Base-by-base conservation (phyloP, 2,888 invertebrate genomes). In the Hermaeophaga mercurialis region DNA sequence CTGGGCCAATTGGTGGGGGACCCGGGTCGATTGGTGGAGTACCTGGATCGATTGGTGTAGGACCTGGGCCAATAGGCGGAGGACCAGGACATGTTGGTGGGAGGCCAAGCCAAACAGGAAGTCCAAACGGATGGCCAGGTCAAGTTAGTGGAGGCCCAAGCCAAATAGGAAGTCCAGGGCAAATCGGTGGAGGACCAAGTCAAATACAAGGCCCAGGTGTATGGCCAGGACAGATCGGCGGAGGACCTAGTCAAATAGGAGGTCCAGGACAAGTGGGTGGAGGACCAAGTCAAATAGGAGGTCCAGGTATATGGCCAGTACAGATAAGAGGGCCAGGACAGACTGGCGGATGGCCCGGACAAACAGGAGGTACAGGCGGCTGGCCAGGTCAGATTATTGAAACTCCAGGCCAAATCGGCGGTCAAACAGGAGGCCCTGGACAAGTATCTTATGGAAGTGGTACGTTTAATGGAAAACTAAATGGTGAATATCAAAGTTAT, bases 401-500 rank as follows among this genome's bases (percentile, higher is more conserved):
- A 33, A 34, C 34, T 14, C 18, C 39, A n/a, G 49, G 34, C 8
- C 44, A 49, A 49, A 28, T 41, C 2, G 48, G 48, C 9, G 41
- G 18, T 34, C 46, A 46, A 38, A 5, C 18, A 18, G 52, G 26
- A n/a, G 34, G 15, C 17, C 43, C 38, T 38, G 50, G n/a, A 12
- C 45, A 41, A 17, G 1, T 8, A 0, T 26, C 46, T 1, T 17
- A 26, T 7, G 15, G 41, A 2, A 44, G 4, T 9, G 69, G 70
- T 8, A 58, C 56, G 31, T 69, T 71, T 61, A 60, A 59, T 34
- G 71, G 71, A 39, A 58, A 70, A 50, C 38, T 72, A 39, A 11
- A 58, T 7, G 73, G 73, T 1, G 62, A 66, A 31, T 72, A 71
- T 55, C 54, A 63, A 47, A 60, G 56, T 28, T 54, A 66, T 17